A percentile compares a stretch with the other conserved stretches of the same genome.
Conservation (phyloP, 1,140 invertebrate species). For the Drosophila sturtevanti region DNA sequence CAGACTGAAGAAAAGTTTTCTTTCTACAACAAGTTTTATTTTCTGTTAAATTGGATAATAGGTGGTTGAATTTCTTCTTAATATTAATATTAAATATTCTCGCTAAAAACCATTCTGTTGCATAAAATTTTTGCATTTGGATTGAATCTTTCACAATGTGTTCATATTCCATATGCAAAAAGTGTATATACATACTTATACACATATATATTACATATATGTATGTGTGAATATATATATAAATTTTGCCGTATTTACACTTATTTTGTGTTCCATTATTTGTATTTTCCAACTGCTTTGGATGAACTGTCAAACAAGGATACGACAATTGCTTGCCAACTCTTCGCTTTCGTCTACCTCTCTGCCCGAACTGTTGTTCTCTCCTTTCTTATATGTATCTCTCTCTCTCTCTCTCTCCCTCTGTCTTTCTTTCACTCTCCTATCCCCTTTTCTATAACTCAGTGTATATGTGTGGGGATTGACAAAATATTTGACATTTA, state of each 20-base stretch:
- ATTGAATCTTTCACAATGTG: neutral
- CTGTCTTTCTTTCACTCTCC: too few relatives aligned
- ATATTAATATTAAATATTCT: too few relatives aligned
- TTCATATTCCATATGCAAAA: neutral
- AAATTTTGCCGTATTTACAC: slow-evolving; percentile 36
- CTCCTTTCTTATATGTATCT: too few relatives aligned
- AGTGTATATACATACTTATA: neutral
- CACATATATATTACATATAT: too few relatives aligned
- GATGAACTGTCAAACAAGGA: slow-evolving; percentile 42
- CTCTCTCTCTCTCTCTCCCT: neutral
- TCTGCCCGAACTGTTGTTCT: too few relatives aligned
- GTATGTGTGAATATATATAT: slow-evolving; percentile 29
- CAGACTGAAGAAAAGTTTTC: too few relatives aligned
- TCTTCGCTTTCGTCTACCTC: neutral
- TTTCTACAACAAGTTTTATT: too few relatives aligned
- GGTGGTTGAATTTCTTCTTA: too few relatives aligned
- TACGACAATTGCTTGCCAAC: slow-evolving; percentile 10
- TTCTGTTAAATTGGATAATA: too few relatives aligned
- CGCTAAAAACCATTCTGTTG: too few relatives aligned
- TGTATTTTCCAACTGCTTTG: slow-evolving; percentile 51
- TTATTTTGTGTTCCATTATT: slow-evolving; percentile 38
- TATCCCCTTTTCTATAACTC: too few relatives aligned
- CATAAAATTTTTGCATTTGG: too few relatives aligned
- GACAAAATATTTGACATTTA: slow-evolving; percentile 80
- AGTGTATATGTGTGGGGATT: slow-evolving; percentile 26